phyloP scores from a whole-genome alignment of 2,113 vertebrate species.

The Leucosticte australis region DNA sequence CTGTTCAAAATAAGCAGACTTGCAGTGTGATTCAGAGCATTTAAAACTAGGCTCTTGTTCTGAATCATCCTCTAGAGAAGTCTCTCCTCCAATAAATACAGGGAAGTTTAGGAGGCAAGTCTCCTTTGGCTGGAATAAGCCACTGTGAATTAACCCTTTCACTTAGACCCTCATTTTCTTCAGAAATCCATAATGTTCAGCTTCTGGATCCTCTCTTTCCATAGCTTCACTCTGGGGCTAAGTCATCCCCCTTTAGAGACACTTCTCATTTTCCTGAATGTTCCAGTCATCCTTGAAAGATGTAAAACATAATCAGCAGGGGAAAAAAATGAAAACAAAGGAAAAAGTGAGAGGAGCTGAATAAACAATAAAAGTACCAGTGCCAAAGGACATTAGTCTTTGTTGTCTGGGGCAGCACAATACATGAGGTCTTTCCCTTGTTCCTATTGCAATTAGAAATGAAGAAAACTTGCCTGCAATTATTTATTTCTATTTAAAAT shows the following conservation, averaged over 20 bases:
- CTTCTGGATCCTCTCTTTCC: background rate
- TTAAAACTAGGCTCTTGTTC: background rate
- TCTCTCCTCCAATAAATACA: background rate
- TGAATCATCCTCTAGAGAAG: constrained; percentile 10
- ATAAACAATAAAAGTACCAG: background rate
- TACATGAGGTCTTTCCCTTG: background rate
- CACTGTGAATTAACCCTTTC: background rate
- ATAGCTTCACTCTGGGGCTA: background rate
- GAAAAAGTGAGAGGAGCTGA: background rate
- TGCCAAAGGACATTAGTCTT: background rate
- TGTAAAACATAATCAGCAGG: background rate
- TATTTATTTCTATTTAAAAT: background rate
- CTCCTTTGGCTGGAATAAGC: background rate
- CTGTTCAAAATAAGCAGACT: background rate
- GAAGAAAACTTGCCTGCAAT: background rate
- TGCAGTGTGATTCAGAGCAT: constrained; percentile 2
- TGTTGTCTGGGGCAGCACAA: background rate
- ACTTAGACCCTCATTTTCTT: background rate
- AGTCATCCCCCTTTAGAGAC: background rate
- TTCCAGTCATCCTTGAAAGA: background rate
- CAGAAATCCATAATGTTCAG: background rate
- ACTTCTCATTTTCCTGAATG: background rate
- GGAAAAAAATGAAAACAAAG: background rate
- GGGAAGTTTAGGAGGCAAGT: background rate
- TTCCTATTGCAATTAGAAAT: background rate